Evolutionary conservation across 2,113 vertebrate genomes (phyloP), one percentile per base, ranked within the genome.

Genomic region (Promerops cafer): DNA sequence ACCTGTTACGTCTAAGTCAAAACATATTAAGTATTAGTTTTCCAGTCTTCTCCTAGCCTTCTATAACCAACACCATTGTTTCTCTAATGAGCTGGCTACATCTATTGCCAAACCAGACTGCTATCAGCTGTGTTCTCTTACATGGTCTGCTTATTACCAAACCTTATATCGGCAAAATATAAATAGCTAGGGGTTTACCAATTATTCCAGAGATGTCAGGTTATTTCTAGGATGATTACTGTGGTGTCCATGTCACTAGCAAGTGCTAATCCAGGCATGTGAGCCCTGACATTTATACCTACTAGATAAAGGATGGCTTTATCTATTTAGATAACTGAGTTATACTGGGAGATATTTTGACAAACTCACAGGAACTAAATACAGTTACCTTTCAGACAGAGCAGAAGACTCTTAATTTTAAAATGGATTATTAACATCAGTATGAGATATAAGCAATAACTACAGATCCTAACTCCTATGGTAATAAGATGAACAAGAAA

Each of bases 81-180:
- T 93, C 71, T 87, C 60, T 95, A 95, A 95, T 95, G 92, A 95
- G 82, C 80, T 93, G 75, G 40, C 90, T 96, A 61, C 54, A 26
- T 11, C 28, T 22, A 52, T 63, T 96, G 87, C 88, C 90, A 95
- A 95, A 80, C 45, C 72, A 94, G 74, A 95, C 86, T 30, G 68
- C 83, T 93, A 60, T 69, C 69, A 93, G 68, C 69, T 60, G 68
- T 85, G 37, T 89, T 63, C n/a, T 82, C 80, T 92, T 88, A 50
- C 31, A 50, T 68, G 28, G 72, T 60, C 78, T 95, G 64, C 56
- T 93, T 90, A 78, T 90, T 95, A 92, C 35, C n/a, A 57, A 66
- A 56, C 50, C 30, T 78, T 91, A 80, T 24, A 84, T 27, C 54
- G 63, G 75, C 42, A 92, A 94, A 97, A 96, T 90, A 54, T 35